A percentile compares a stretch with the other conserved stretches of the same genome.
Evolutionary conservation across 2,797 vertebrate genomes (phyloP).

Genomic region (Aselliscus stoliczkanus): DNA sequence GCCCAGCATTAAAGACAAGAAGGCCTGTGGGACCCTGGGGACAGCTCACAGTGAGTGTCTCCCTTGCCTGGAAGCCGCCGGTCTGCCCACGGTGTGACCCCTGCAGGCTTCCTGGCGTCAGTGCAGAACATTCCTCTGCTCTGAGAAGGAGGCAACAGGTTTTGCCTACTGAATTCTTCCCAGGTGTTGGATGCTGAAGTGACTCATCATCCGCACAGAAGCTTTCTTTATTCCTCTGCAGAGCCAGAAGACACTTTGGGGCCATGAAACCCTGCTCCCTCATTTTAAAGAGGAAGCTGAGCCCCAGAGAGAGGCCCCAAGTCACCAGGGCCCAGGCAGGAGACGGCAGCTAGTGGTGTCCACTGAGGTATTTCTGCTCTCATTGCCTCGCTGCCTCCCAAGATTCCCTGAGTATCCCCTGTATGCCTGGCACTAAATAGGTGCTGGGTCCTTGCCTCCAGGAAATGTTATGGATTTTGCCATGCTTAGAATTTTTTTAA

Average conservation of each 20-base stretch:
- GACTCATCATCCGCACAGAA: not conserved
- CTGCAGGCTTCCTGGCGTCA: not conserved
- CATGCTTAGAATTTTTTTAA: not conserved
- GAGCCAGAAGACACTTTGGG: not conserved
- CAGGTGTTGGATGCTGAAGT: not conserved
- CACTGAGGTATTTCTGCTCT: fast-evolving
- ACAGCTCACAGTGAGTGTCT: fast-evolving
- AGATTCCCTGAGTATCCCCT: not conserved
- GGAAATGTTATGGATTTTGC: not conserved
- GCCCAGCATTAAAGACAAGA: not conserved
- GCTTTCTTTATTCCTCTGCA: not conserved
- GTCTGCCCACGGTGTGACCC: too few relatives aligned
- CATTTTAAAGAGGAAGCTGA: not conserved
- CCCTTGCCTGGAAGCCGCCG: not conserved
- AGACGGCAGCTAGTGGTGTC: not conserved
- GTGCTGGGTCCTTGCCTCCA: not conserved
- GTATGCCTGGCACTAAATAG: not conserved
- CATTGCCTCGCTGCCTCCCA: not conserved
- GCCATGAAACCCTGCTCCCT: not conserved
- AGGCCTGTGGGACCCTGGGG: not conserved
- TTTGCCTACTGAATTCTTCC: not conserved
- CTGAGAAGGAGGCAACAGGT: not conserved
- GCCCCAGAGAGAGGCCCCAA: not conserved
- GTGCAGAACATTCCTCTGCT: not conserved
- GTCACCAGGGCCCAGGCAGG: not conserved